Evolutionary conservation across 2,888 invertebrate species (phyloP), one percentile per base, ranked within the genome.

Genomic region (Calliphora vomitoria): DNA sequence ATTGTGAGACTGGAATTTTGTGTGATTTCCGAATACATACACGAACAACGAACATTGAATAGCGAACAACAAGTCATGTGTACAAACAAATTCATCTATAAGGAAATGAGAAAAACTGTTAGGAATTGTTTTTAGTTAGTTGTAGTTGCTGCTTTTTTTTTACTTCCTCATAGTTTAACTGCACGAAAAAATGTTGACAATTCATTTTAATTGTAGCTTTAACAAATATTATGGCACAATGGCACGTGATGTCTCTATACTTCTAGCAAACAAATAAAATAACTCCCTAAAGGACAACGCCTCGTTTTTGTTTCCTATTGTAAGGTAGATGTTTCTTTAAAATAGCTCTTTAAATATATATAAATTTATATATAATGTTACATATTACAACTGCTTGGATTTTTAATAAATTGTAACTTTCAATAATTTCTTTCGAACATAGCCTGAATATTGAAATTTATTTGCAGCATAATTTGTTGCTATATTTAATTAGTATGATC

Each of bases 171-270:
- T 69, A 53, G 82, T 58, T 79, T 82, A 60, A 69, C 60, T 62
- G 74, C 86, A 86, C 66, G 72, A 78, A 68, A 50, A 18, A 76
- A 74, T 44, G 82, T 74, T 82, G 78, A 79, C 72, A 82, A 74
- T 79, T 62, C 68, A 68, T 74, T 69, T 79, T 68, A 82, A 66
- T 78, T 78, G 66, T 47, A 82, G 50, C 60, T 64, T 60, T 64
- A 72, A 50, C 18, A 78, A 66, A 74, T 60, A 64, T 85, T 85
- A 82, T 68, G 78, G 53, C 68, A 66, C 44, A 82, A 53, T 82
- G 44, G 68, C 82, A 86, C 82, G 86, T 82, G 62, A 85, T 76
- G 58, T 38, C 71, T 72, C 35, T 44, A 60, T 18, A n/a, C 31
- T 15, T 18, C 11, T 31, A 60, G 44, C 11, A 47, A 60, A 62